Evolutionary conservation across 2,797 vertebrate species (phyloP).

Genomic region (Hybognathus amarus): DNA sequence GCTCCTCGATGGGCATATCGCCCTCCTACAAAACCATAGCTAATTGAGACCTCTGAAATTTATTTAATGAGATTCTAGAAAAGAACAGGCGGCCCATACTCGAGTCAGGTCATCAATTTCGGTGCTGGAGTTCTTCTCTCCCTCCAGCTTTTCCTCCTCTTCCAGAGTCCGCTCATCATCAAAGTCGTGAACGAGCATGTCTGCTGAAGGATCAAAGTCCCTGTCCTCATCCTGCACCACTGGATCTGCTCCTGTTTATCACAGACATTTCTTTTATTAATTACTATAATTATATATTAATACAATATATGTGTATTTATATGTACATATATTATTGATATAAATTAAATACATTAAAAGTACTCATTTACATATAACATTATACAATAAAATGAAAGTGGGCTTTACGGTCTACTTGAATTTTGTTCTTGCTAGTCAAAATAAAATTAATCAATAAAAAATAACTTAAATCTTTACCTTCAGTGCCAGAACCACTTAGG

Average conservation of each 20-base stretch:
- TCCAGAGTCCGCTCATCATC: slow-evolving; percentile 97
- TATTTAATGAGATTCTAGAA: background rate
- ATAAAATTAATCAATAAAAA: background rate
- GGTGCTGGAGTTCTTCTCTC: slow-evolving; percentile 89
- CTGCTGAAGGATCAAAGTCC: slow-evolving; percentile 96
- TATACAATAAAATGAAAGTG: background rate
- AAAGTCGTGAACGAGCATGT: slow-evolving; percentile 98
- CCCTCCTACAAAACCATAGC: slow-evolving; percentile 82
- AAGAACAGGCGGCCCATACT: slow-evolving; percentile 74
- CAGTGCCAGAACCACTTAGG: slow-evolving; percentile 36
- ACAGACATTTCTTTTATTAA: background rate
- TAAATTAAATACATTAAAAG: background rate
- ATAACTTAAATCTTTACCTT: slow-evolving; percentile 45
- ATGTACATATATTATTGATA: background rate
- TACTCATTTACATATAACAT: background rate
- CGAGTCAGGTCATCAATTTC: slow-evolving; percentile 96
- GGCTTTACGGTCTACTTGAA: background rate
- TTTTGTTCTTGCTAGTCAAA: background rate
- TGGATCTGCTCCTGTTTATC: slow-evolving; percentile 81
- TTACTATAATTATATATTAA: background rate
- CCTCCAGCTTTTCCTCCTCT: slow-evolving; percentile 96
- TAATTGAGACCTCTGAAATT: background rate
- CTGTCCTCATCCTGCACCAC: slow-evolving; percentile 88
- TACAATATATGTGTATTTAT: background rate
- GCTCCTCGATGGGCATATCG: slow-evolving; percentile 96